Evolutionary conservation across 1,140 invertebrate genomes (phyloP).

Genomic region (Polypedilum pembai): DNA sequence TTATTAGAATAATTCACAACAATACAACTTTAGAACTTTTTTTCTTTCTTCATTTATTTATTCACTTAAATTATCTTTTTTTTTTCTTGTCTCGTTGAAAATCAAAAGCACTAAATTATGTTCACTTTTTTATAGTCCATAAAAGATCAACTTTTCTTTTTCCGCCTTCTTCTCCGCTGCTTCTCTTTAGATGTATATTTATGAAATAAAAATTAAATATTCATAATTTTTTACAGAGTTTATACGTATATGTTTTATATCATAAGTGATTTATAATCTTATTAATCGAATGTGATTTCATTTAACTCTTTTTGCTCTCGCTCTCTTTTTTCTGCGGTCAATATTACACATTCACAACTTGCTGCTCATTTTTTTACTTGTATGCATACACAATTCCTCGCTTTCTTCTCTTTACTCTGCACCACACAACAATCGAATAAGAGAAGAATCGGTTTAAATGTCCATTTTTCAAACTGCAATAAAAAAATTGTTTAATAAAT

Average conservation of each 20-base stretch:
- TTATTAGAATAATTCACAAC: too few species aligned
- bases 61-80: too few species aligned
- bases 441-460: background rate
- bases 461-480: constrained; percentile 18
- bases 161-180: too few species aligned
- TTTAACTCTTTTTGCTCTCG: background rate
- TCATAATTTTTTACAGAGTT: constrained; percentile 25
- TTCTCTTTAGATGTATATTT: background rate
- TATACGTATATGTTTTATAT: constrained; percentile 3
- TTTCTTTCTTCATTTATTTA: too few species aligned
- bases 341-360: background rate
- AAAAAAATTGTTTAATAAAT: background rate
- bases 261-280: constrained; percentile 27
- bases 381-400: background rate
- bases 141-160: constrained; percentile 22
- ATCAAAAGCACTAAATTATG: constrained; percentile 28
- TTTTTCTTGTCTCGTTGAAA: background rate
- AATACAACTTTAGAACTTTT: too few species aligned
- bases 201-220: constrained; percentile 24
- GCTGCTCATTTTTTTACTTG: background rate
- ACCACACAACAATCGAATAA: background rate
- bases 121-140: constrained; percentile 22
- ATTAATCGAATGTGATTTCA: constrained; percentile 22
- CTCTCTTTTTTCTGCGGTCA: background rate
- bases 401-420: too few species aligned